Conservation (phyloP, 2,113 vertebrate species). For the Hippopotamus amphibius region DNA sequence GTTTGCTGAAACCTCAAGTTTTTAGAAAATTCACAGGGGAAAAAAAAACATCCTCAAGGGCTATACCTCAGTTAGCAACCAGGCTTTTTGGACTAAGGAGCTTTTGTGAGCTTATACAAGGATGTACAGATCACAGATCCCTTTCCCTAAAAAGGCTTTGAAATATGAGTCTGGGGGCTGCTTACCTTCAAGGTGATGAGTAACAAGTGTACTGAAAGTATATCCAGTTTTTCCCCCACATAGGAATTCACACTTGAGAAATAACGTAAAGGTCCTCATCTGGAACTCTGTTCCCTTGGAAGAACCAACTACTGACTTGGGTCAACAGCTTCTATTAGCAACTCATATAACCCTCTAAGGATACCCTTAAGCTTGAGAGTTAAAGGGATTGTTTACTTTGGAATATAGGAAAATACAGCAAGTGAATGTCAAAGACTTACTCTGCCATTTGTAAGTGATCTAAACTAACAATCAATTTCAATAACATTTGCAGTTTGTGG, state of each 20-base stretch:
- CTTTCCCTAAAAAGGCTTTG: constrained; percentile 10
- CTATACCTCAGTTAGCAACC: constrained; percentile 60
- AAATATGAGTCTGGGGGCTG: neutral
- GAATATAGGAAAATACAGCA: constrained; percentile 50
- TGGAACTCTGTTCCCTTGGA: neutral
- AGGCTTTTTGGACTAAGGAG: constrained; percentile 24
- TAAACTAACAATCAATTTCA: constrained; percentile 37
- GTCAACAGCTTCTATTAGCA: neutral
- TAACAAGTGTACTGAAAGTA: constrained; percentile 1
- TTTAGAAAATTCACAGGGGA: constrained; percentile 53
- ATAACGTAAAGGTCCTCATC: neutral
- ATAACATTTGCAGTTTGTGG: constrained; percentile 52
- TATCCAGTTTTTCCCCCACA: neutral
- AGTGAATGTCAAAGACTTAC: constrained; percentile 55
- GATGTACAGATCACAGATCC: neutral
- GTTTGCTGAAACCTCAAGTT: constrained; percentile 68
- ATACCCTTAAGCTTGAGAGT: neutral
- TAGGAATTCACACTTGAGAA: constrained; percentile 22
- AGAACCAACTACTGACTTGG: constrained; percentile 53
- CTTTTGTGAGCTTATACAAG: constrained; percentile 22
- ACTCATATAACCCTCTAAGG: neutral
- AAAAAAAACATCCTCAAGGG: constrained; percentile 32
- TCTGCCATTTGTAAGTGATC: constrained; percentile 25
- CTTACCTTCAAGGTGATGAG: neutral
- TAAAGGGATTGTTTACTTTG: constrained; percentile 65